These are phyloP conservation scores for Hucho hucho DNA, from an alignment of 2,113 vertebrate genomes.

Conservation along the genomic window DNA sequence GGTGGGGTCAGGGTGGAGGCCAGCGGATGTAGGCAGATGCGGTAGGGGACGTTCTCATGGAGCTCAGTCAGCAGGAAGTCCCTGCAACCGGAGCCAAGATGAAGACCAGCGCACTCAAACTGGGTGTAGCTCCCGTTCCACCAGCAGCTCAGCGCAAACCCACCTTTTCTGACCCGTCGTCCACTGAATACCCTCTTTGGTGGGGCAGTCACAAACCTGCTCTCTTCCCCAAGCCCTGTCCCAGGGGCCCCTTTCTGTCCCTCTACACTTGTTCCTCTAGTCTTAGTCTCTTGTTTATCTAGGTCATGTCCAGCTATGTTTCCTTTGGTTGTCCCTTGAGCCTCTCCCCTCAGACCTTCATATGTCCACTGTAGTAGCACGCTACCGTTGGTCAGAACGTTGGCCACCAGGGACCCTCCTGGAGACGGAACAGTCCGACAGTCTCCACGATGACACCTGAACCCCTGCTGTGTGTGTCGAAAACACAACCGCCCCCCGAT, in stretches of 20 bases:
- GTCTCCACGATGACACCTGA: slow-evolving; percentile 73
- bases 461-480: slow-evolving; percentile 75
- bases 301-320: neutral
- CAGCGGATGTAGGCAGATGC: slow-evolving; percentile 84
- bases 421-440: slow-evolving; percentile 76
- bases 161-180: slow-evolving; percentile 60
- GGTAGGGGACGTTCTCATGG: slow-evolving; percentile 90
- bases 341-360: neutral
- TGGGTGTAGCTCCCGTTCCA: slow-evolving; percentile 94
- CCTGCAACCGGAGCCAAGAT: slow-evolving; percentile 83
- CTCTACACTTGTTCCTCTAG: neutral
- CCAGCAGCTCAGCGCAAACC: slow-evolving; percentile 88
- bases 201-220: neutral
- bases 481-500: slow-evolving; percentile 81
- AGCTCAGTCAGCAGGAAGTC: slow-evolving; percentile 88
- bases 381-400: slow-evolving; percentile 86
- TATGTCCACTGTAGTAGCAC: slow-evolving; percentile 87
- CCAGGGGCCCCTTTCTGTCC: slow-evolving; percentile 15
- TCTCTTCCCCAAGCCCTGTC: slow-evolving; percentile 13
- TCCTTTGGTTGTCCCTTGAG: slow-evolving; percentile 9
- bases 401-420: slow-evolving; percentile 79
- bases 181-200: slow-evolving; percentile 21
- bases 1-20: slow-evolving; percentile 21
- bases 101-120: slow-evolving; percentile 88
- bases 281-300: slow-evolving; percentile 9